Base-by-base conservation (phyloP, 2,888 invertebrate genomes). In the Lacanobia wlatinum region DNA sequence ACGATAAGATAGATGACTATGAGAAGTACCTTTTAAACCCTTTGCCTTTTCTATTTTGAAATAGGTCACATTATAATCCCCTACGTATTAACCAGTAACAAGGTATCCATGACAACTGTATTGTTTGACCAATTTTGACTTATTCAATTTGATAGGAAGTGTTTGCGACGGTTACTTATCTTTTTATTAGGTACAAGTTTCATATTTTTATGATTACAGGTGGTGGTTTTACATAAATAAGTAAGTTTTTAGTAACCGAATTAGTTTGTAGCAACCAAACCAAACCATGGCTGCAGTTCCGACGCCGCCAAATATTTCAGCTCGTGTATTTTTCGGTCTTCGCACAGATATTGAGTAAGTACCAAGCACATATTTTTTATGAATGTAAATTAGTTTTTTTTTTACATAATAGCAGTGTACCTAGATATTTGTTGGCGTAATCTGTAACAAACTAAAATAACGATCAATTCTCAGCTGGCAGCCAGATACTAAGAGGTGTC, bases 301-400 rank as follows among this genome's bases (percentile, higher is more conserved):
- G n/a, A 91, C 96, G 70, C 92, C 92, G 71, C 96, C 97, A 28
- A 92, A 95, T 85, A 92, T 97, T 76, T 96, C 97, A 77, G 97
- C 97, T 1, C 94, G 96, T 69, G 93, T 97, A 83, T 96, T 97
- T 87, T 97, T 97, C 83, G 98, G 98, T 6, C 92, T 98, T 34
- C 96, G 97, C 69, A 97, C 97, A 21, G 96, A 97, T 78, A 96
- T 96, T 84, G 91, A 94, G 96, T 96, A 89, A 95, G 95, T 93
- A 79, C 40, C 40, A 67, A 80, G 56, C n/a, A 48, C 1, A 18
- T 14, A 48, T 28, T 6, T 43, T 69, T 21, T 43, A 55, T 55
- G n/a, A 53, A 50, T 21, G 62, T 72, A 52, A 55, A 59, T 52
- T 77, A 53, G 76, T 34, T 50, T 48, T 61, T 5, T 48, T 61